Evolutionary conservation across 2,888 invertebrate species (phyloP).

Genomic region (Dicyrtomina minuta): DNA sequence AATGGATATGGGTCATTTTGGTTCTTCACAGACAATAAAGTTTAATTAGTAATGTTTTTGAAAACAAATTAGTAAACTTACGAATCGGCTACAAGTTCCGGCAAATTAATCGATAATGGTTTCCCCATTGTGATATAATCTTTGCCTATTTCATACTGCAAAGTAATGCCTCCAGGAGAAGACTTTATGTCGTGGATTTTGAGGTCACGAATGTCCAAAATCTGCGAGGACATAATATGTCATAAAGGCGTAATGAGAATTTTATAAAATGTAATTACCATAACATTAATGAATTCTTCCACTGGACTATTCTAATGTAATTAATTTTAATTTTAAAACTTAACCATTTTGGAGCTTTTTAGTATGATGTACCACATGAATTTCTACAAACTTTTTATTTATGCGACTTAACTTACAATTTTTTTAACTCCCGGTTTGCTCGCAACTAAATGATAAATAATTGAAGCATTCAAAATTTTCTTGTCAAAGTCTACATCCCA

Average conservation of each 20-base stretch:
- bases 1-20: no score
- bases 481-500: slow-evolving; percentile 70
- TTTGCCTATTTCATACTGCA: slow-evolving; percentile 66
- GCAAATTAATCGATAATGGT: slow-evolving; percentile 69
- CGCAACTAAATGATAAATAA: slow-evolving; percentile 52
- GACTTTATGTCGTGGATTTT: slow-evolving; percentile 66
- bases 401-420: slow-evolving; percentile 23
- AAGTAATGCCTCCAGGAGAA: slow-evolving; percentile 58
- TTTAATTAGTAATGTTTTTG: no score
- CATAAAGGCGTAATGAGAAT: no score
- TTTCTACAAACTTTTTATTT: no score
- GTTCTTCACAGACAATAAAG: no score
- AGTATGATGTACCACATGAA: no score
- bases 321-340: no score
- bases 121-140: slow-evolving; percentile 71
- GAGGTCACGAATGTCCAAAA: slow-evolving; percentile 73
- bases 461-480: slow-evolving; percentile 69
- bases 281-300: no score
- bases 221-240: slow-evolving; percentile 60
- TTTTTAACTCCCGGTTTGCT: slow-evolving; percentile 4
- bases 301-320: no score
- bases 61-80: no score
- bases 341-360: no score
- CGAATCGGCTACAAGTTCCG: slow-evolving; percentile 7
- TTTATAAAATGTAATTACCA: no score